A percentile compares a stretch with the other conserved stretches of the same genome.
phyloP scores from a whole-genome alignment of 2,113 vertebrate species.

The Turdus rufiventris region DNA sequence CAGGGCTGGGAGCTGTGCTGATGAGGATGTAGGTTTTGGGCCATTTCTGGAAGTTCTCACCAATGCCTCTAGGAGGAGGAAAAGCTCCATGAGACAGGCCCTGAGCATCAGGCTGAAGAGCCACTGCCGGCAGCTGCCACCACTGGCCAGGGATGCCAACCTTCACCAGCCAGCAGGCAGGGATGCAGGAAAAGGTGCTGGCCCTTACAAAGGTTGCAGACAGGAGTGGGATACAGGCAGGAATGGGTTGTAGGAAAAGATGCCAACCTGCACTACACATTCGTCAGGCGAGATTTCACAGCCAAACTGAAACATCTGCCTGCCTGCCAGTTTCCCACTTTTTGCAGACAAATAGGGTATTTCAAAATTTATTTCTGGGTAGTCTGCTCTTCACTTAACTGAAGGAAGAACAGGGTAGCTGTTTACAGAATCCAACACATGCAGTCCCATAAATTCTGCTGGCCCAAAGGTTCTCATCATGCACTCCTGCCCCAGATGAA shows the following conservation, averaged over 20 bases:
- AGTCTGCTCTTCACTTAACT: background rate
- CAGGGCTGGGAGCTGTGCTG: background rate
- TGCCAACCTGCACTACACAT: background rate
- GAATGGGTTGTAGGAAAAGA: background rate
- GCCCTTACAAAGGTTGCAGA: background rate
- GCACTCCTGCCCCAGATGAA: background rate
- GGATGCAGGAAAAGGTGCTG: background rate
- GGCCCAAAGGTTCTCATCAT: background rate
- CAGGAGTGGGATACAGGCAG: background rate
- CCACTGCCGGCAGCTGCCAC: rapidly evolving
- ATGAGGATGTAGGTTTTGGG: background rate
- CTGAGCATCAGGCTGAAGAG: background rate
- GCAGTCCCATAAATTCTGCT: background rate
- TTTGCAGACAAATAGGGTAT: background rate
- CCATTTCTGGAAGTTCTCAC: background rate
- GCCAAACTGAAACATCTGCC: background rate
- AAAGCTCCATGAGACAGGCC: background rate
- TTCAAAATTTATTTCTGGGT: background rate
- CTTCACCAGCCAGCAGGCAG: background rate
- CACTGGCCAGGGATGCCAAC: background rate
- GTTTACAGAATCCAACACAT: background rate
- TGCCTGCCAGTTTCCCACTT: background rate
- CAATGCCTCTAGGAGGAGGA: slow-evolving; percentile 58
- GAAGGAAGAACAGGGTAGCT: background rate
- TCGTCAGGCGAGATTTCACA: background rate